Base-by-base conservation (phyloP, 1,140 invertebrate species). In the Atta cephalotes region DNA sequence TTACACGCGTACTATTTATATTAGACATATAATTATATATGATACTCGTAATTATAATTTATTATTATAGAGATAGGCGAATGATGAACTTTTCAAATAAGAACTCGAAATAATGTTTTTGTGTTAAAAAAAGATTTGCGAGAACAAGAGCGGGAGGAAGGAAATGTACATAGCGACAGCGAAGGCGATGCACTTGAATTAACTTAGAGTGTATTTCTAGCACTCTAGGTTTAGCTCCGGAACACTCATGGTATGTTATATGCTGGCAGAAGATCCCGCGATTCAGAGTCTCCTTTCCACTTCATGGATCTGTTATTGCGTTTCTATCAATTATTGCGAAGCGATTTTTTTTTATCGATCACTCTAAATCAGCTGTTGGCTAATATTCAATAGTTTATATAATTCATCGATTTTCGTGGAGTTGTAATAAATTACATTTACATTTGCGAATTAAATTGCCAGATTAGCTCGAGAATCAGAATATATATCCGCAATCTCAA, bases 131-230 rank as follows among this genome's bases (percentile, higher is more conserved):
- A 72, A 86, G 49, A 35, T 63, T 58, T 14, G 74, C 70, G 51
- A 14, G 72, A 39, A 74, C n/a, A 68, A 51, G 79, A 78, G 77
- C 62, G 62, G 65, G 62, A 85, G 60, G 12, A 88, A 51, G 53
- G 81, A n/a, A 85, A 87, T 68, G 79, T 85, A 88, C 87, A 60
- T 76, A 81, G 88, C 86, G 86, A 92, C 91, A 89, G 87, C 89
- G 88, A 90, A 92, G 89, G 89, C 92, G 89, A 92, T 94, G 93
- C 92, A 94, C 93, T 94, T 94, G 93, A 93, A 94, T 94, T 93
- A 92, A 93, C 92, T 91, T 91, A 89, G 72, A 86, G 92, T 92
- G 89, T 94, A 94, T 94, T 94, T 94, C 92, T 92, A 92, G 93
- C 92, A 90, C 90, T 94, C 93, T 93, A 88, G 92, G 91, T 93